A percentile compares a stretch with the other conserved stretches of the same genome.
These are phyloP conservation scores for Pavo muticus DNA, from an alignment of 2,113 vertebrate genomes.

Conservation along the genomic window DNA sequence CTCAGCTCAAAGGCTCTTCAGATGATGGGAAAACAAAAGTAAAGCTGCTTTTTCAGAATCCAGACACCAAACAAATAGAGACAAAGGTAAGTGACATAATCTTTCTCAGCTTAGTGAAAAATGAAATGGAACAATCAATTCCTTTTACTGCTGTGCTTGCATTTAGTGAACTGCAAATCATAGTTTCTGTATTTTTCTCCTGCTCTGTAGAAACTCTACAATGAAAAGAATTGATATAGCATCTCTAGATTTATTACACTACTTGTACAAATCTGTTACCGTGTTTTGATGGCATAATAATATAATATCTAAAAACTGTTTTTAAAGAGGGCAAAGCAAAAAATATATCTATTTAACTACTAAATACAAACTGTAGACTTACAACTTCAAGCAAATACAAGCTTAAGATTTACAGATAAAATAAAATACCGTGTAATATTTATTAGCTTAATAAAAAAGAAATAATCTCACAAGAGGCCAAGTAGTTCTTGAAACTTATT, in stretches of 20 bases:
- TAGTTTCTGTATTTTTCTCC: not conserved
- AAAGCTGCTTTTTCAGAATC: constrained; percentile 91
- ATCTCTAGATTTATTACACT: not conserved
- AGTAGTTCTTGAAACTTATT: not conserved
- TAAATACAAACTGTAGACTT: not conserved
- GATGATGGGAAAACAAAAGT: constrained; percentile 93
- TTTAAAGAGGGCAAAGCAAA: not conserved
- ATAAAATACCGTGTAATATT: not conserved
- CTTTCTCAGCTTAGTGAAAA: not conserved
- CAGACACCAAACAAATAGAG: constrained; percentile 92
- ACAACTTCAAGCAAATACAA: not conserved
- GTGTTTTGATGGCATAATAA: not conserved
- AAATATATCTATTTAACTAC: not conserved
- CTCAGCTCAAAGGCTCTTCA: constrained; percentile 95
- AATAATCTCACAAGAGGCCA: not conserved
- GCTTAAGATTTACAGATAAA: not conserved
- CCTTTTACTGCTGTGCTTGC: not conserved
- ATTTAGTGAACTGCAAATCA: not conserved
- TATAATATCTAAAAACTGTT: not conserved
- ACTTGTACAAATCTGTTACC: not conserved
- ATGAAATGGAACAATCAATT: not conserved
- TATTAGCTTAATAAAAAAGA: not conserved
- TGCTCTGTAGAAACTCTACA: not conserved
- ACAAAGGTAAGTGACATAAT: constrained; percentile 85
- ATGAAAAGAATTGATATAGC: not conserved